Base-by-base conservation (phyloP, 2,797 vertebrate genomes). In the Dryobates pubescens region DNA sequence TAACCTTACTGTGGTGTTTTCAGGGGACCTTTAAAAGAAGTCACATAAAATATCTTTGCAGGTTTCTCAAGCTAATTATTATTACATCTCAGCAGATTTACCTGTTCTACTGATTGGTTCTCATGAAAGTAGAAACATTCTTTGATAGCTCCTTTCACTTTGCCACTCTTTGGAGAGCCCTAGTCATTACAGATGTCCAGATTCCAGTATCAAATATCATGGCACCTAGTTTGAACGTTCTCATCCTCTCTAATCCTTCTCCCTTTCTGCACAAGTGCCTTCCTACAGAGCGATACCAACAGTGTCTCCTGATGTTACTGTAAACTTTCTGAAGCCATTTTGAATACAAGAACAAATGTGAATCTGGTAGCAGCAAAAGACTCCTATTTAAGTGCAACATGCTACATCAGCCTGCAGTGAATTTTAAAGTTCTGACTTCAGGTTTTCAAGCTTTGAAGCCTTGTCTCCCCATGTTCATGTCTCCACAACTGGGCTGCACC, bases 401-500 rank as follows among this genome's bases (percentile, higher is more conserved):
- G 49, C 11, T n/a, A 85, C 47, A 71, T 32, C 32, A 67, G 5
- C 10, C 54, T 58, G 22, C 54, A 77, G 6, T 24, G 51, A 22
- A 67, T 61, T 41, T 6, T 56, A 11, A 34, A 62, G 27, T 7
- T 70, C 36, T 64, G 10, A 54, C 3, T 61, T 75, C 17, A 12
- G 30, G 26, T 30, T 79, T 67, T 75, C 26, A 88, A 79, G 22
- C 47, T 78, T 18, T 51, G n/a, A 78, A 70, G 73, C 5, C 1
- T 22, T 20, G 49, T 51, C 49, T 24, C 49, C 12, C 38, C 59
- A 38, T 3, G 2, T 49, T 67, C 7, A 16, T 0, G 1, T 22
- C 20, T 72, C 36, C 17, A 47, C 38, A 81, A 30, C 10, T 29
- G 57, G 22, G 19, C 23, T 3, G 2, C 34, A 20, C 7, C 47